Base-by-base conservation (phyloP, 2,797 vertebrate genomes). In the Distichodus sexfasciatus region DNA sequence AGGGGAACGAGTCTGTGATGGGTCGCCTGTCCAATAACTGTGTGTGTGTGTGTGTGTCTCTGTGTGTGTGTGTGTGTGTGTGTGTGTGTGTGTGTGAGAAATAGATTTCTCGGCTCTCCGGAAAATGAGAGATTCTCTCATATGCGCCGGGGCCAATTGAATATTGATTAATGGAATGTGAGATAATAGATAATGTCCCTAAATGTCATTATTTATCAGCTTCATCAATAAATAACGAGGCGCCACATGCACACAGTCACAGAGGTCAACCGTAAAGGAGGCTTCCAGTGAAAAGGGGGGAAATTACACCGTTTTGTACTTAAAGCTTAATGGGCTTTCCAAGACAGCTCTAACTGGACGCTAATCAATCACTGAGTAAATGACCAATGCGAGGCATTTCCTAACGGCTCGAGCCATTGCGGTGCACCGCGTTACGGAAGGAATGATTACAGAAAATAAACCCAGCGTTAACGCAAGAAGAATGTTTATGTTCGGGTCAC, bases 1-100 rank as follows among this genome's bases (percentile, higher is more conserved):
- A 58, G 60, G 61, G 55, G 24, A 43, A 44, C 43, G 28, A 53
- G 14, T 54, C 36, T 33, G 29, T 33, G 43, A 72, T 14, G 41
- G 54, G 67, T 60, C 14, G 24, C 41, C 74, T 59, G 71, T 71
- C 59, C 75, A 71, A 79, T 73, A 58, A 50, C 62, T 14, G 38
- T 64, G 50, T 57, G 66, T 74, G 57, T 50, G 43, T 59, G 63
- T 66, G 38, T 46, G 29, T 53, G 6, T 66, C n/a, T 41, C 28
- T 59, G 66, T 38, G 15, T 29, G 50, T 57, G 29, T 73, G 40
- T 28, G 2, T 35, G 10, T 29, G 26, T 59, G 31, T 48, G 41
- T 40, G 40, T 36, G 33, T 63, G 36, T 40, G 29, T 35, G 48
- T 8, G 15, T 6, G 8, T 17, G 28, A 54, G 11, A 23, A 14